Conservation (phyloP, 2,888 invertebrate genomes). For the Rosalia funebris region DNA sequence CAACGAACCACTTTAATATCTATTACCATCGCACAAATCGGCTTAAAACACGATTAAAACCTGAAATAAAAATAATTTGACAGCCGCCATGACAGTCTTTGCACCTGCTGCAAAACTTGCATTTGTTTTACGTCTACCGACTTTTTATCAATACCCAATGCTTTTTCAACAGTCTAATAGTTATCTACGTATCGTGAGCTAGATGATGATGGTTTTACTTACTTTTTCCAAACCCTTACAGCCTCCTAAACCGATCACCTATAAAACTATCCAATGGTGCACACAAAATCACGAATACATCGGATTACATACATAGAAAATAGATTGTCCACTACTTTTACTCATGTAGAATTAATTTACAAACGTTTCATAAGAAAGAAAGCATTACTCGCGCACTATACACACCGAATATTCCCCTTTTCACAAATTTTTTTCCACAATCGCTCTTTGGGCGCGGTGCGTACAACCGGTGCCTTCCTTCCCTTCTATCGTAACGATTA, state of each 20-base stretch:
- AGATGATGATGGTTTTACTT: slow-evolving; percentile 17
- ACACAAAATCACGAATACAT: slow-evolving; percentile 62
- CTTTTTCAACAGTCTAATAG: not conserved
- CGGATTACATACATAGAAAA: slow-evolving; percentile 62
- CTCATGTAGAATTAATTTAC: slow-evolving; percentile 58
- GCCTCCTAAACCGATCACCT: slow-evolving; percentile 51
- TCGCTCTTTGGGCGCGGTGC: slow-evolving; percentile 57
- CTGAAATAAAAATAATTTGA: slow-evolving; percentile 55
- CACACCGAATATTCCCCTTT: slow-evolving; percentile 46
- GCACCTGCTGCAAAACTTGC: slow-evolving; percentile 52
- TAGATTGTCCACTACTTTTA: slow-evolving; percentile 57
- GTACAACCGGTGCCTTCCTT: slow-evolving; percentile 50
- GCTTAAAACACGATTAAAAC: slow-evolving; percentile 12
- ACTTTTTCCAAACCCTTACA: slow-evolving; percentile 52
- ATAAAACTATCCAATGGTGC: slow-evolving; percentile 58
- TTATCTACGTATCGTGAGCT: not conserved
- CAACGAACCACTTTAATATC: not conserved
- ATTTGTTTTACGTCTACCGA: slow-evolving; percentile 24
- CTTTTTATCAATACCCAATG: not conserved
- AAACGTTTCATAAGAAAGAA: slow-evolving; percentile 52
- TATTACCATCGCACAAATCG: slow-evolving; percentile 4
- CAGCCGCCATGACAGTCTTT: slow-evolving; percentile 61
- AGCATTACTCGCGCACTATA: slow-evolving; percentile 53
- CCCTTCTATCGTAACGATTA: slow-evolving; percentile 56
- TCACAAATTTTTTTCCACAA: slow-evolving; percentile 45